Percentiles rank a stretch among this genome's conserved stretches.
Conservation (phyloP, 2,113 vertebrate genomes). For the Trichechus manatus region DNA sequence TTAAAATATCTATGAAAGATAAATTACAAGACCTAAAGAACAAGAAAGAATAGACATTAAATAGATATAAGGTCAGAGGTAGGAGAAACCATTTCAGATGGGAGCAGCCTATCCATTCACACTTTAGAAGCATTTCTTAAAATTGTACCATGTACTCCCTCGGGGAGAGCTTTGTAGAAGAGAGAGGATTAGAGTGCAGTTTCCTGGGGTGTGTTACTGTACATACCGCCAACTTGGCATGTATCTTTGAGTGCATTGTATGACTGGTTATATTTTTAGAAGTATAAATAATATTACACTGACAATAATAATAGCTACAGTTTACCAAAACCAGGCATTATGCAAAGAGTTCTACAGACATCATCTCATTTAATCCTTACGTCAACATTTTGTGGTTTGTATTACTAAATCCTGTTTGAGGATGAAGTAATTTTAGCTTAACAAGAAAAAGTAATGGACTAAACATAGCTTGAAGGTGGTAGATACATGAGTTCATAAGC, state of each 20-base stretch:
- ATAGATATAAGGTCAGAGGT: conserved; percentile 5
- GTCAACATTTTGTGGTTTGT: background rate
- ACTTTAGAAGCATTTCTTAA: conserved; percentile 61
- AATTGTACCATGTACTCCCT: conserved; percentile 67
- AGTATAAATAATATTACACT: background rate
- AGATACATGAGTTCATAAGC: background rate
- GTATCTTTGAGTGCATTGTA: conserved; percentile 11
- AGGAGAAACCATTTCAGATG: conserved; percentile 51
- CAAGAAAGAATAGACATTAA: background rate
- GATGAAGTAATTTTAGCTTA: background rate
- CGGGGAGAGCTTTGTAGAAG: conserved; percentile 43
- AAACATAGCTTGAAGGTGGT: background rate
- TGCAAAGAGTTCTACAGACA: background rate
- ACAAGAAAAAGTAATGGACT: background rate
- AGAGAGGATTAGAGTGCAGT: conserved; percentile 3
- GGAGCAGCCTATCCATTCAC: conserved; percentile 32
- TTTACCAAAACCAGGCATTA: background rate
- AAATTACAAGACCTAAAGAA: conserved; percentile 18
- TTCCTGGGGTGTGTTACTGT: background rate
- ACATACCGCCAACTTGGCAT: background rate
- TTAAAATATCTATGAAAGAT: conserved; percentile 9
- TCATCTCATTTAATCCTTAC: background rate
- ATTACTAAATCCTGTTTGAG: background rate
- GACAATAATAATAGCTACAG: background rate
- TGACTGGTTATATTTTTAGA: background rate